These are phyloP conservation scores for Patella caerulea DNA, from an alignment of 2,888 invertebrate genomes.

Conservation along the genomic window DNA sequence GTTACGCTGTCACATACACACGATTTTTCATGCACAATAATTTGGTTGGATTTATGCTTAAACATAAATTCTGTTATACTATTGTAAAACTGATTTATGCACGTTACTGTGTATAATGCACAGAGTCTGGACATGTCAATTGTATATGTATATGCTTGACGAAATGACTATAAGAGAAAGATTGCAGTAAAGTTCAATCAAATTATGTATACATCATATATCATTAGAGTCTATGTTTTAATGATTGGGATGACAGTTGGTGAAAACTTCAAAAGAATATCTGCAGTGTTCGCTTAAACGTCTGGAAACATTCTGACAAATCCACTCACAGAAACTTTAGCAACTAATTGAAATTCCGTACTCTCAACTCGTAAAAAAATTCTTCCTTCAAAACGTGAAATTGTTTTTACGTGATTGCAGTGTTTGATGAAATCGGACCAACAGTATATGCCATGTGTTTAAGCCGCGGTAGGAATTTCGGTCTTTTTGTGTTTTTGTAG, in stretches of 20 bases:
- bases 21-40: too few relatives aligned
- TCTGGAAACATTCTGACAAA: slow-evolving; percentile 9
- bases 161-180: too few relatives aligned
- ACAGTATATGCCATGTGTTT: slow-evolving; percentile 2
- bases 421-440: slow-evolving; percentile 5
- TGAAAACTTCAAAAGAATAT: slow-evolving; percentile 9
- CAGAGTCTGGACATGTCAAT: too few relatives aligned
- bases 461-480: not conserved
- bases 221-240: not conserved
- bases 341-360: slow-evolving; percentile 6
- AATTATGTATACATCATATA: not conserved
- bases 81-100: too few relatives aligned
- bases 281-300: slow-evolving; percentile 10
- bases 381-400: not conserved
- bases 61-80: too few relatives aligned
- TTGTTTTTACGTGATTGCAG: not conserved
- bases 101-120: too few relatives aligned
- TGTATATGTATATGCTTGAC: too few relatives aligned
- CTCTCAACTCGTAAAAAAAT: not conserved
- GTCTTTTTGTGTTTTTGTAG: not conserved
- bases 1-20: too few relatives aligned
- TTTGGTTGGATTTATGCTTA: too few relatives aligned
- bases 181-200: too few relatives aligned
- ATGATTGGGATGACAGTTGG: not conserved
- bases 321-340: slow-evolving; percentile 7